phyloP scores from a whole-genome alignment of 1,140 invertebrate species.

The Drosophila rufa region DNA sequence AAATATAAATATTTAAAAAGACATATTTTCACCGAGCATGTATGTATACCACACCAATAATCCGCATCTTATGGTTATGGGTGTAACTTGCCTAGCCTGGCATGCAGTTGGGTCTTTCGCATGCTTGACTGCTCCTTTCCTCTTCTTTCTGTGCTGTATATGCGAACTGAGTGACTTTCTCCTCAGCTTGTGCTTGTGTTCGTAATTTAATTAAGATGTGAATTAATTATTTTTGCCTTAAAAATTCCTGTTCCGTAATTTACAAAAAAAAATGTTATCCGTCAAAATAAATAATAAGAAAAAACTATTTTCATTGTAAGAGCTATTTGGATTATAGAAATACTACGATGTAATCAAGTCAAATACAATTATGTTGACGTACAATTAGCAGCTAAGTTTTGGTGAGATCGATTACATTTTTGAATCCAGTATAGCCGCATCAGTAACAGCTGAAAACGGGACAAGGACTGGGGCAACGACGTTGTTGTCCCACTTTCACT shows the following conservation, averaged over 20 bases:
- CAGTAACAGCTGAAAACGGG: background rate
- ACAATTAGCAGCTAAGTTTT: slow-evolving; percentile 4
- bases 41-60: slow-evolving; percentile 1
- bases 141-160: background rate
- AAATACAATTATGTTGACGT: slow-evolving; percentile 1
- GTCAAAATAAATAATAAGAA: background rate
- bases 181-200: too few relatives aligned
- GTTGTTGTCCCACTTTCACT: background rate
- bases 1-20: background rate
- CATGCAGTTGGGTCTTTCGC: background rate
- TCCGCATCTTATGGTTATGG: background rate
- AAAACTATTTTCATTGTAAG: background rate
- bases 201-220: background rate
- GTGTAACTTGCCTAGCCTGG: slow-evolving; percentile 6
- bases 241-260: background rate
- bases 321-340: background rate
- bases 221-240: background rate
- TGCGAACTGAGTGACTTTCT: background rate
- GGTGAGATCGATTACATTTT: background rate
- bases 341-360: background rate
- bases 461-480: background rate
- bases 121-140: background rate
- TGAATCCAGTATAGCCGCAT: background rate
- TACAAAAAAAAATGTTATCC: background rate
- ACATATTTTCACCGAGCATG: slow-evolving; percentile 7